phyloP scores from a whole-genome alignment of 2,888 invertebrate genomes.

The Aromia moschata region DNA sequence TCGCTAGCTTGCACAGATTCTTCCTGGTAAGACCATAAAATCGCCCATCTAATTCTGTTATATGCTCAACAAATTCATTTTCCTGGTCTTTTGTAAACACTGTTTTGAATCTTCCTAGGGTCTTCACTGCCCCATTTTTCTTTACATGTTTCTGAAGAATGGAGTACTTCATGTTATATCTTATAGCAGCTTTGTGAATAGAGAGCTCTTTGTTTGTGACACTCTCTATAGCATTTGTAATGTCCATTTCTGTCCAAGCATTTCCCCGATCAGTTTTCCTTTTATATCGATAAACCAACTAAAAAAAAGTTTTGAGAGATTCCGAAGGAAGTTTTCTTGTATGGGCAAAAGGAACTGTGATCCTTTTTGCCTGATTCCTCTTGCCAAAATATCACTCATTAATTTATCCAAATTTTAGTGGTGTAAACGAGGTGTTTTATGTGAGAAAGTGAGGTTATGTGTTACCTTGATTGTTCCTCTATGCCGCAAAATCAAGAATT shows the following conservation, averaged over 20 bases:
- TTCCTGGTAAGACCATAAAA: conserved; percentile 13
- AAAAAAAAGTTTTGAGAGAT: background rate
- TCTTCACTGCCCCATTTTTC: background rate
- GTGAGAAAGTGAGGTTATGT: too few relatives aligned
- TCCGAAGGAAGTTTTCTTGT: too few relatives aligned
- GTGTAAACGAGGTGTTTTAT: too few relatives aligned
- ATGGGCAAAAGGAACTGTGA: too few relatives aligned
- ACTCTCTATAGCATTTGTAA: background rate
- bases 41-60: conserved; percentile 3
- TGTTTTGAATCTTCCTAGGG: conserved; percentile 15
- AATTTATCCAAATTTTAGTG: too few relatives aligned
- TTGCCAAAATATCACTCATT: too few relatives aligned
- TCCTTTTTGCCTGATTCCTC: too few relatives aligned
- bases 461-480: too few relatives aligned
- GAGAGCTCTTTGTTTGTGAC: background rate
- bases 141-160: background rate
- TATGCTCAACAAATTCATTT: conserved; percentile 12
- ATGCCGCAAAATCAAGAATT: too few relatives aligned
- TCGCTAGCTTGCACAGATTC: conserved; percentile 12
- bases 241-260: background rate
- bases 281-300: background rate
- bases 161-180: background rate
- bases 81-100: conserved; percentile 18
- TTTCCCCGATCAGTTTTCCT: background rate
- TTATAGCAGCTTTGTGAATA: background rate